Percentiles rank a stretch among this genome's conserved stretches.
These are phyloP conservation scores for Corythaixoides concolor DNA, from an alignment of 2,113 vertebrate genomes.

Conservation along the genomic window DNA sequence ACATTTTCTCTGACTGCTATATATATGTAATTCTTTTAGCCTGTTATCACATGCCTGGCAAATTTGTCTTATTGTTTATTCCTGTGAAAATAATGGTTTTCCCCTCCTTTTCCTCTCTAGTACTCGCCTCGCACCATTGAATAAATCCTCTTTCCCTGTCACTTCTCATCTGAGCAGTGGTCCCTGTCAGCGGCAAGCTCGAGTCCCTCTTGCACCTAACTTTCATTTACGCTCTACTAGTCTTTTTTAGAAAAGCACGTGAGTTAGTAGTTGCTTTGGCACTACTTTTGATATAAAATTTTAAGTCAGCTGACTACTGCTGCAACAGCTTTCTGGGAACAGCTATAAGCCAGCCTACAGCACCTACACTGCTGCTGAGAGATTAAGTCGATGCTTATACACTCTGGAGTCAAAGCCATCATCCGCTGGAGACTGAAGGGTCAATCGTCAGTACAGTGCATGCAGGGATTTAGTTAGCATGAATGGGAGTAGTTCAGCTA, in stretches of 20 bases:
- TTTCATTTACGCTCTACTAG: neutral
- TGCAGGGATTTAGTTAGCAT: constrained; percentile 6
- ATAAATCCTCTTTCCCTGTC: constrained; percentile 9
- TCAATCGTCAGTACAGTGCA: neutral
- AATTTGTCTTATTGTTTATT: constrained; percentile 20
- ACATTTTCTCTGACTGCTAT: neutral
- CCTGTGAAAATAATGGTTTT: constrained; percentile 25
- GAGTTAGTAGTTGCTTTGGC: neutral
- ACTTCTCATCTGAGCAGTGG: neutral
- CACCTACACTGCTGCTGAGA: neutral
- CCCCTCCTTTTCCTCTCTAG: neutral
- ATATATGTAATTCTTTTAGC: neutral
- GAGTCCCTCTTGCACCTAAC: neutral
- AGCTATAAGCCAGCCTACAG: neutral
- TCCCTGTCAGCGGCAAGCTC: neutral
- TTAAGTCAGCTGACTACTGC: neutral
- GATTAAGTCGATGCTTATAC: neutral
- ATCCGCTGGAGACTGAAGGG: neutral
- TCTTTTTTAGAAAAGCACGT: neutral
- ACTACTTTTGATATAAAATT: neutral
- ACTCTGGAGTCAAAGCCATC: neutral
- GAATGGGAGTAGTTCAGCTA: constrained; percentile 34
- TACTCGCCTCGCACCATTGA: neutral
- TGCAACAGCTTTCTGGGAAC: neutral
- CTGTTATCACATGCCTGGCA: constrained; percentile 13